These are phyloP conservation scores for Luperina nickerlii DNA, from an alignment of 2,888 invertebrate genomes.

Conservation along the genomic window DNA sequence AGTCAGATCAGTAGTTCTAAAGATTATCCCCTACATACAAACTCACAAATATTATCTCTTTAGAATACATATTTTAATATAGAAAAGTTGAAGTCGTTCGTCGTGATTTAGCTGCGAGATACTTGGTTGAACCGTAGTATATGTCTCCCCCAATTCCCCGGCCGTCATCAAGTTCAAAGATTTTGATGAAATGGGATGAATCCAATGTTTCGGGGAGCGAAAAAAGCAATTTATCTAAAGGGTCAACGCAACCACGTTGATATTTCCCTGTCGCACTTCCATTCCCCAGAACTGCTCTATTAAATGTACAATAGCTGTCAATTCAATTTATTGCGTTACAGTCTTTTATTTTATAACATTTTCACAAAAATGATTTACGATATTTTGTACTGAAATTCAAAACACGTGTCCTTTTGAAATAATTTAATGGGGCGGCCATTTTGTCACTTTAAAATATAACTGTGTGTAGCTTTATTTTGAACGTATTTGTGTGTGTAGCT, in stretches of 20 bases:
- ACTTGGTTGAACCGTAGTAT: constrained; percentile 4
- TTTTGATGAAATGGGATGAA: constrained; percentile 34
- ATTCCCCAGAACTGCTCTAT: constrained; percentile 47
- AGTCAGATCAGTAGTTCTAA: not conserved
- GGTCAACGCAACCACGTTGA: constrained; percentile 27
- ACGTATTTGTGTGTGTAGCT: not conserved
- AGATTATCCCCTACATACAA: too few species aligned
- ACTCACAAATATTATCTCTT: not conserved
- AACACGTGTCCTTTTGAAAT: constrained; percentile 39
- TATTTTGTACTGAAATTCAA: constrained; percentile 38
- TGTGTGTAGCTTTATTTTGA: constrained; percentile 3
- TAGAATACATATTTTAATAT: not conserved
- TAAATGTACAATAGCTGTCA: constrained; percentile 48
- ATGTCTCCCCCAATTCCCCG: not conserved
- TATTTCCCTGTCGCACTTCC: constrained; percentile 33
- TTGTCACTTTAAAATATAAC: constrained; percentile 16
- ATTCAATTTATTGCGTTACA: constrained; percentile 41
- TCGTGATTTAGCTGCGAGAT: constrained; percentile 8
- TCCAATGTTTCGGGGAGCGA: constrained; percentile 33
- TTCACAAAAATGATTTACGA: constrained; percentile 39
- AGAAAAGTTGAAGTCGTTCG: not conserved
- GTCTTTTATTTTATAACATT: constrained; percentile 30
- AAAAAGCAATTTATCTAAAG: constrained; percentile 51
- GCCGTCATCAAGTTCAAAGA: constrained; percentile 26
- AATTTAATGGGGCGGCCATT: constrained; percentile 24